Percentiles rank a stretch among this genome's conserved stretches.
These are phyloP conservation scores for Salarias fasciatus DNA, from an alignment of 2,797 vertebrate species.

Conservation along the genomic window DNA sequence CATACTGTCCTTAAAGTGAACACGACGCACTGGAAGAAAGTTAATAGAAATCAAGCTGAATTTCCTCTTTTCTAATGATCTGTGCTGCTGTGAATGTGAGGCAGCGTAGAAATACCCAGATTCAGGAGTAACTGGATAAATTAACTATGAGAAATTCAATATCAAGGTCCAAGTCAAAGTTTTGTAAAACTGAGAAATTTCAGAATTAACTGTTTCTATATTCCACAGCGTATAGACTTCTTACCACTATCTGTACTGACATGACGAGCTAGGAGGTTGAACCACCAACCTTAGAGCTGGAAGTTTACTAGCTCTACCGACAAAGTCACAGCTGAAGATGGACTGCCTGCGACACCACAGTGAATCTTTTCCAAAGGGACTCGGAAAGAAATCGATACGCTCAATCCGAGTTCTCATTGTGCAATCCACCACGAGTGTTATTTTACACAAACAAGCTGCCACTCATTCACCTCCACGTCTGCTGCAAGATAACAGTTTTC, in stretches of 20 bases:
- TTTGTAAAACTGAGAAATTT: neutral
- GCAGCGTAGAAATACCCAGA: neutral
- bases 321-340: too few species aligned
- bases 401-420: neutral
- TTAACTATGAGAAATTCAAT: too few species aligned
- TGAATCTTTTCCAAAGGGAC: conserved; percentile 3
- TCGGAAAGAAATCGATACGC: neutral
- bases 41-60: conserved; percentile 34
- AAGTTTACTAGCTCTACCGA: too few species aligned
- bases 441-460: conserved; percentile 16
- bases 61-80: neutral
- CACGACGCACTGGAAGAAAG: conserved; percentile 27
- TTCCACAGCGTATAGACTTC: too few species aligned
- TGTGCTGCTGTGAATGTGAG: conserved; percentile 3
- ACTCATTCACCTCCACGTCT: neutral
- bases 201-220: too few species aligned
- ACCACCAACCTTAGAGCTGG: too few species aligned
- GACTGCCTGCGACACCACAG: conserved; percentile 5
- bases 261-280: too few species aligned
- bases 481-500: neutral
- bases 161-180: neutral
- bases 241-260: too few species aligned
- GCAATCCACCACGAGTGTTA: neutral
- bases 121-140: too few species aligned
- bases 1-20: conserved; percentile 50